Evolutionary conservation across 2,888 invertebrate genomes (phyloP), one percentile per base, ranked within the genome.

Genomic region (Cremastinae sp.): DNA sequence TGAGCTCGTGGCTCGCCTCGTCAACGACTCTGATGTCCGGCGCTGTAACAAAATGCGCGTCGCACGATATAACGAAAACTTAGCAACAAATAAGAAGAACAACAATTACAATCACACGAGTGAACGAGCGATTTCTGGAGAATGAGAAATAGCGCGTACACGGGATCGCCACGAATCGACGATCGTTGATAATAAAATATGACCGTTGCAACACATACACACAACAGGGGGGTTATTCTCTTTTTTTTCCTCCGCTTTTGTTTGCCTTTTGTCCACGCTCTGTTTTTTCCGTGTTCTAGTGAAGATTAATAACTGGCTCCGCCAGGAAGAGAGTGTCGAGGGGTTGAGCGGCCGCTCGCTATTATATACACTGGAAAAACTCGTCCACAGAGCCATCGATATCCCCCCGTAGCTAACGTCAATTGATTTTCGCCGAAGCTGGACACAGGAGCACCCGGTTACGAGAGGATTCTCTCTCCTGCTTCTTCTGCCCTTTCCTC

Each of bases 1-100:
- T 92, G 64, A 94, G 91, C 87, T 93, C 93, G 83, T 94, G 93
- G 65, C 93, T 93, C 83, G 93, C 93, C 83, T 94, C 94, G 83
- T 94, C 94, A 64, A 94, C 92, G 85, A 95, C 93, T 81, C 93
- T 92, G 79, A 95, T 91, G 75, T 94, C 93, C 58, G 94, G 94
- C 76, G 94, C 95, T 95, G 90, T 9, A 78, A 81, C 78, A 61
- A 78, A 62, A 71, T 16, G 7, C 20, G 10, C 9, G 4, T 12
- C 14, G 1, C 0, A 12, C 8, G 16, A 53, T 7, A 51, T 36
- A 22, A 28, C 28, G 5, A 28, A 28, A 28, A 28, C 2, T 3
- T 18, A 22, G 2, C n/a, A 4, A 14, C 20, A 10, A 49, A 8
- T 18, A 36, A 10, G 28, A 28, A 34, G 1, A 16, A n/a, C 34